Evolutionary conservation across 2,113 vertebrate genomes (phyloP).

Genomic region (Alligator sinensis): DNA sequence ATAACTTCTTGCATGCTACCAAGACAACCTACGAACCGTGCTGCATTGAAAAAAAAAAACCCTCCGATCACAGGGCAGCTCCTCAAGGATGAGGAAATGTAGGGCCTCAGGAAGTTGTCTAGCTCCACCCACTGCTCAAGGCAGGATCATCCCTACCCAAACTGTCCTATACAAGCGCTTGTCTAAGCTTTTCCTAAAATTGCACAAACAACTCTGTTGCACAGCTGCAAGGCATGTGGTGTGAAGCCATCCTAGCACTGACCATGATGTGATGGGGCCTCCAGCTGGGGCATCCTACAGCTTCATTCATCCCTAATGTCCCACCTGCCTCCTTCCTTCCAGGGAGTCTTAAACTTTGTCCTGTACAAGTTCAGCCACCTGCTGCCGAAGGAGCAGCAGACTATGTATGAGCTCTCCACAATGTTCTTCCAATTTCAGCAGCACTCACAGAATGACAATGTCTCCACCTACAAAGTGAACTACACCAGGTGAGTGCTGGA

Average conservation of each 20-base stretch:
- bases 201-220: too few relatives aligned
- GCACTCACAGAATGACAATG: constrained; percentile 94
- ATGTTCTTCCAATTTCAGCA: constrained; percentile 98
- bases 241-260: background rate
- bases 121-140: too few relatives aligned
- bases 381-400: constrained; percentile 96
- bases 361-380: constrained; percentile 99
- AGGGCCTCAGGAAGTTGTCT: too few relatives aligned
- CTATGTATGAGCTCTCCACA: constrained; percentile 98
- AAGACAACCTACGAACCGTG: background rate
- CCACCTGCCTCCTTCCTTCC: fast-evolving
- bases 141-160: too few relatives aligned
- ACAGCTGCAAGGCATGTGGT: background rate
- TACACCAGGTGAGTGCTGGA: constrained; percentile 90
- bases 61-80: too few relatives aligned
- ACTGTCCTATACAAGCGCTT: too few relatives aligned
- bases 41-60: too few relatives aligned
- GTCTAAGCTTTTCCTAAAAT: too few relatives aligned
- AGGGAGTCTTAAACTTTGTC: constrained; percentile 98
- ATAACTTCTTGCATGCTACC: too few relatives aligned
- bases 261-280: background rate
- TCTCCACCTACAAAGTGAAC: constrained; percentile 96
- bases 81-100: too few relatives aligned
- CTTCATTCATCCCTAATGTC: background rate
- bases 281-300: background rate